Conservation (phyloP, 2,797 vertebrate species). For the Falco columbarius region DNA sequence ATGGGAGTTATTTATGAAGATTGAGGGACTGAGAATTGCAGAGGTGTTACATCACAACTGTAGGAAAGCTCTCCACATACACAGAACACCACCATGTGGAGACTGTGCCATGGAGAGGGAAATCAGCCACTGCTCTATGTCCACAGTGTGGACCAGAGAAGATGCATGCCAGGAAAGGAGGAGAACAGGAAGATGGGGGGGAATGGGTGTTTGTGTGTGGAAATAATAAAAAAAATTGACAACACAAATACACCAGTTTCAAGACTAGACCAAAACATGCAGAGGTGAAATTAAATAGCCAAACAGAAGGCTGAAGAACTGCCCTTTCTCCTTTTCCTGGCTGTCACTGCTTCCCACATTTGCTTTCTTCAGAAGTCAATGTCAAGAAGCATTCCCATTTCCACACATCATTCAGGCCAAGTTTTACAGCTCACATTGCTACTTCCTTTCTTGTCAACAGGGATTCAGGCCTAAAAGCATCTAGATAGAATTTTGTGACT, state of each 20-base stretch:
- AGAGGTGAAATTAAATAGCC: background rate
- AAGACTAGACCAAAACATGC: background rate
- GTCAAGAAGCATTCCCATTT: background rate
- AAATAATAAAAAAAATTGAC: rapidly evolving
- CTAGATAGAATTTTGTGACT: background rate
- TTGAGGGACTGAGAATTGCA: background rate
- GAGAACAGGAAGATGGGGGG: background rate
- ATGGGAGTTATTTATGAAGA: background rate
- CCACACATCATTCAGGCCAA: background rate
- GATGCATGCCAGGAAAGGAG: background rate
- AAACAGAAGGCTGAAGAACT: background rate
- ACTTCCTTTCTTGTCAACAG: background rate
- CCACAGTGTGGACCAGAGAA: background rate
- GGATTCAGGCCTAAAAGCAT: background rate
- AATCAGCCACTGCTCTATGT: background rate
- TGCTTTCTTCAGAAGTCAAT: background rate
- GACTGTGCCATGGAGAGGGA: background rate
- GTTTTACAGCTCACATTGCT: background rate
- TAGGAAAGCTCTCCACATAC: background rate
- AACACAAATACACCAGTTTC: background rate
- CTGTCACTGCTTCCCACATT: background rate
- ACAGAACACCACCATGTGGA: slow-evolving; percentile 32
- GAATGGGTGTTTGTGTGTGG: too few species aligned
- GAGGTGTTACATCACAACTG: background rate
- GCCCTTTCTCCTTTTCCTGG: background rate